Conservation (phyloP, 2,797 vertebrate genomes). For the Poecilia wingei region DNA sequence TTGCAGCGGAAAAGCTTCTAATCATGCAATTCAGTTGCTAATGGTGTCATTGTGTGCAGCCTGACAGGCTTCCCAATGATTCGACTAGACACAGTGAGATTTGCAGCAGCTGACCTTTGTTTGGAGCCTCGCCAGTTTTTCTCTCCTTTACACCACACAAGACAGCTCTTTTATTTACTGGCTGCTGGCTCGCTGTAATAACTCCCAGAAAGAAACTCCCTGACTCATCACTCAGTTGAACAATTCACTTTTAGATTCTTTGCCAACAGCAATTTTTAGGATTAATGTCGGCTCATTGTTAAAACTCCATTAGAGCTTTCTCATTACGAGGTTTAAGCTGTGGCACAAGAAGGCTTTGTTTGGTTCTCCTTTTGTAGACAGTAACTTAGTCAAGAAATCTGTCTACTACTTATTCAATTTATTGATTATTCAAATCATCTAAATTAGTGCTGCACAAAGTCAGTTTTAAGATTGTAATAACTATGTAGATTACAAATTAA, state of each 20-base stretch:
- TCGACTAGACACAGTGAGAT: constrained; percentile 43
- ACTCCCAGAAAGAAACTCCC: constrained; percentile 45
- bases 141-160: constrained; percentile 46
- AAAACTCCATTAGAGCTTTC: background rate
- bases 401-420: background rate
- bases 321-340: background rate
- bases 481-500: background rate
- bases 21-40: constrained; percentile 38
- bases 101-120: constrained; percentile 63
- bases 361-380: background rate
- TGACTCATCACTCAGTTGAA: constrained; percentile 48
- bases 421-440: background rate
- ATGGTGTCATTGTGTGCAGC: constrained; percentile 49
- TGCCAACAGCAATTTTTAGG: background rate
- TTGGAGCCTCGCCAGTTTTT: constrained; percentile 61
- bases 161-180: constrained; percentile 49
- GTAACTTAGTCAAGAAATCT: background rate
- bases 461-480: background rate
- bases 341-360: background rate
- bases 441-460: background rate
- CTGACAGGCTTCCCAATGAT: constrained; percentile 23
- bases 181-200: constrained; percentile 46
- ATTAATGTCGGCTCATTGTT: constrained; percentile 10
- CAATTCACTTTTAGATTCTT: constrained; percentile 19
- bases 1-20: constrained; percentile 21